Evolutionary conservation across 1,140 invertebrate species (phyloP).

Genomic region (Lerema accius): DNA sequence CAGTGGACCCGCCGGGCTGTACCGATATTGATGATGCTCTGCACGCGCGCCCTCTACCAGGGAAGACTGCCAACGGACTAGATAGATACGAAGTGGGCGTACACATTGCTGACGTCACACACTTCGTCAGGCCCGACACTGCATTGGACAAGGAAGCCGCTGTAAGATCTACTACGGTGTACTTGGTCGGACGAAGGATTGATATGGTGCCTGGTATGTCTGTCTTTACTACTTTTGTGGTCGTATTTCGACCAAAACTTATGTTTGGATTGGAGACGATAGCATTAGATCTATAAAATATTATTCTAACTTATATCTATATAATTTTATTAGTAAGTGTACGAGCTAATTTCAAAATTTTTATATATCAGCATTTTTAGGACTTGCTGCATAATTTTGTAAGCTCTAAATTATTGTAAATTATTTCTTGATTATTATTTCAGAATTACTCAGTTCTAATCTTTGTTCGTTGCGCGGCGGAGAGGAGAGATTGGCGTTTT

Average conservation of each 20-base stretch:
- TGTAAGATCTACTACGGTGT: conserved; percentile 93
- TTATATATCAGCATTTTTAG: no score
- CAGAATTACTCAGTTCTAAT: conserved; percentile 95
- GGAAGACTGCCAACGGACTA: conserved; percentile 88
- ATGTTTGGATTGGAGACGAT: no score
- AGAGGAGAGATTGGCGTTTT: conserved; percentile 96
- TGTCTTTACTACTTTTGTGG: no score
- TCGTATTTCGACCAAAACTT: no score
- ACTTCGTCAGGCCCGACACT: conserved; percentile 95
- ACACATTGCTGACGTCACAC: conserved; percentile 97
- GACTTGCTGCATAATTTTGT: no score
- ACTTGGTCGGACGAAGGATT: conserved; percentile 94
- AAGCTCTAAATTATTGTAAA: no score
- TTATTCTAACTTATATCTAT: no score
- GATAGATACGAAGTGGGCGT: conserved; percentile 88
- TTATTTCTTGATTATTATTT: conserved; percentile 59
- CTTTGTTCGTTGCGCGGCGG: conserved; percentile 94
- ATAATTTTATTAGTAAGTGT: no score
- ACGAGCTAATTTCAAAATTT: no score
- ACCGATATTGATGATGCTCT: conserved; percentile 99
- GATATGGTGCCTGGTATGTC: conserved; percentile 92
- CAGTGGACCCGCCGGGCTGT: conserved; percentile 99
- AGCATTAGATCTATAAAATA: no score
- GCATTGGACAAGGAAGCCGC: conserved; percentile 95
- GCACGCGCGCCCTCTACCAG: conserved; percentile 91